Evolutionary conservation across 2,888 invertebrate genomes (phyloP).

Genomic region (Tortricodes alternella): DNA sequence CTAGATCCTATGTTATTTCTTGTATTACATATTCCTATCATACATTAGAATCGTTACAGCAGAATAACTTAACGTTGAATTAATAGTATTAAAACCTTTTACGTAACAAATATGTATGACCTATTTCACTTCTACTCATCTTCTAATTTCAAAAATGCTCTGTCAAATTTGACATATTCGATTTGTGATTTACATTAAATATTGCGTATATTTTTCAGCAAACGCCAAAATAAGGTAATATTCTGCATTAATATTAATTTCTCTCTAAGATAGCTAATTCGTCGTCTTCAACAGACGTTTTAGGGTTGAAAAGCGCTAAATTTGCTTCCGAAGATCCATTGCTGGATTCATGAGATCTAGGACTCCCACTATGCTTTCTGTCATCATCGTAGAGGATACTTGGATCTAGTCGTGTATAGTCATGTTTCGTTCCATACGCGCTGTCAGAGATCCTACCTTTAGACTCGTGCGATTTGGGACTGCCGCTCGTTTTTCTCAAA

Average conservation of each 20-base stretch:
- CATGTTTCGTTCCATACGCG: conserved; percentile 11
- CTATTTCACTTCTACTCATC: background rate
- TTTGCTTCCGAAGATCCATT: conserved; percentile 74
- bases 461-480: conserved; percentile 72
- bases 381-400: conserved; percentile 15
- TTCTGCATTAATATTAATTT: conserved; percentile 45
- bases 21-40: too few species aligned
- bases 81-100: background rate
- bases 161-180: background rate
- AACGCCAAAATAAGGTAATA: background rate
- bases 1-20: too few species aligned
- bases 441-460: conserved; percentile 47
- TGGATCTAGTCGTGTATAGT: conserved; percentile 24
- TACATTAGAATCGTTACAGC: too few species aligned
- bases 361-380: conserved; percentile 26
- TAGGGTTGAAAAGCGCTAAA: conserved; percentile 61
- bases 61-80: too few species aligned
- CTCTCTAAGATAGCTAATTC: conserved; percentile 72
- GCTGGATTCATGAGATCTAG: conserved; percentile 38
- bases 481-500: conserved; percentile 66
- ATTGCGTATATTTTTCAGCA: conserved; percentile 6
- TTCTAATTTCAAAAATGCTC: background rate
- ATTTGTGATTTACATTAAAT: background rate
- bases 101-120: too few species aligned
- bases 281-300: conserved; percentile 73